Evolutionary conservation across 2,888 invertebrate genomes (phyloP), one percentile per base, ranked within the genome.

Genomic region (Cephus pulcher): DNA sequence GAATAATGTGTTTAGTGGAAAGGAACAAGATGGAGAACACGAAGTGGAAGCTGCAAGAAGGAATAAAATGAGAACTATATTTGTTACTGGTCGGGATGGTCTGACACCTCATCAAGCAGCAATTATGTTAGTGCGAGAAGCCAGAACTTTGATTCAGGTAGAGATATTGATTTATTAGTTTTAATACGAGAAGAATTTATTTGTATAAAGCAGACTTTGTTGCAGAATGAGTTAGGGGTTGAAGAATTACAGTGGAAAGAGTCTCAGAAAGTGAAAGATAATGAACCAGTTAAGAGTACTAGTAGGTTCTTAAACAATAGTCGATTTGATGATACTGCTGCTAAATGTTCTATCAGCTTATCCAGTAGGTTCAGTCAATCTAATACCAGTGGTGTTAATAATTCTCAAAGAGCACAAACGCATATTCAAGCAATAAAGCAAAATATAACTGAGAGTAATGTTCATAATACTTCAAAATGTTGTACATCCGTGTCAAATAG

Each of bases 51-150:
- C 94, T 12, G 93, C 93, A 75, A 94, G 95, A 89, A 93, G 96
- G 77, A 95, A 95, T 87, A 94, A 94, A 90, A 93, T 95, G 75
- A 94, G 95, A 88, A 95, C 94, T 85, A 93, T 97, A 80, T 97
- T 96, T 94, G 94, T 97, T 23, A 96, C 96, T 1, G 97, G 97
- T 32, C 95, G 94, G 89, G 94, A 95, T 85, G 97, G 97, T 56
- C 91, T 98, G 84, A 97, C 97, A 1, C 95, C 96, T 77, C 93
- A 93, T 78, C 96, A 98, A 92, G 98, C 98, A 9, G 97, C 98
- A 4, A 92, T 93, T 80, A 93, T 96, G 83, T 93, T 98, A 33
- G 95, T 98, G 33, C 88, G 92, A 32, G 97, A 97, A 92, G 98
- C 98, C 35, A 94, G 97, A 87, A 93, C 93, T 84, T 94, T 94